phyloP scores from a whole-genome alignment of 2,113 vertebrate genomes.

The Meriones unguiculatus region DNA sequence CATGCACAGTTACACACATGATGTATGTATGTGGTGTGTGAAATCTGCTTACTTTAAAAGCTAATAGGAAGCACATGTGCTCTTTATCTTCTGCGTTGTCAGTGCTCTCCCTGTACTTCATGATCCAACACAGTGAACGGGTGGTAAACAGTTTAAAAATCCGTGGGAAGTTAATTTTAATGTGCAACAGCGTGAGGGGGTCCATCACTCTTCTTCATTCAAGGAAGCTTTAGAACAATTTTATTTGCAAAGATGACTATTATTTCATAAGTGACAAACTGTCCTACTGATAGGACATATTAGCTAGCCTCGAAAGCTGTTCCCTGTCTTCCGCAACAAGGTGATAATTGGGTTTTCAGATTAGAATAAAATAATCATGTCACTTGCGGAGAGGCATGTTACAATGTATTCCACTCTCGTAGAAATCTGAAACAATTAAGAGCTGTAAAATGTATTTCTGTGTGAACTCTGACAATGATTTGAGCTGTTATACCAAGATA shows the following conservation, averaged over 20 bases:
- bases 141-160: conserved; percentile 84
- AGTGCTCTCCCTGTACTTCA: conserved; percentile 80
- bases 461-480: conserved; percentile 79
- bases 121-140: conserved; percentile 80
- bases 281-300: conserved; percentile 96
- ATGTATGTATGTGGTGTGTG: background rate
- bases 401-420: conserved; percentile 91
- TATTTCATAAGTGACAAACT: conserved; percentile 95
- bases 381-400: conserved; percentile 91
- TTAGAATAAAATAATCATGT: conserved; percentile 96
- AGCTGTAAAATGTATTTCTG: conserved; percentile 82
- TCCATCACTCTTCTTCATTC: conserved; percentile 84
- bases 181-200: conserved; percentile 76
- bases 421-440: conserved; percentile 87
- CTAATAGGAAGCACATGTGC: conserved; percentile 59
- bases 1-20: background rate
- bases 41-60: conserved; percentile 47
- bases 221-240: conserved; percentile 86
- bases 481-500: conserved; percentile 80
- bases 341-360: conserved; percentile 99
- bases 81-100: conserved; percentile 79
- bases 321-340: conserved; percentile 92
- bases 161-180: conserved; percentile 87
- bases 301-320: conserved; percentile 95
- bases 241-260: conserved; percentile 88